These are phyloP conservation scores for Rhadinocentrus ornatus DNA, from an alignment of 2,797 vertebrate species.

Conservation along the genomic window DNA sequence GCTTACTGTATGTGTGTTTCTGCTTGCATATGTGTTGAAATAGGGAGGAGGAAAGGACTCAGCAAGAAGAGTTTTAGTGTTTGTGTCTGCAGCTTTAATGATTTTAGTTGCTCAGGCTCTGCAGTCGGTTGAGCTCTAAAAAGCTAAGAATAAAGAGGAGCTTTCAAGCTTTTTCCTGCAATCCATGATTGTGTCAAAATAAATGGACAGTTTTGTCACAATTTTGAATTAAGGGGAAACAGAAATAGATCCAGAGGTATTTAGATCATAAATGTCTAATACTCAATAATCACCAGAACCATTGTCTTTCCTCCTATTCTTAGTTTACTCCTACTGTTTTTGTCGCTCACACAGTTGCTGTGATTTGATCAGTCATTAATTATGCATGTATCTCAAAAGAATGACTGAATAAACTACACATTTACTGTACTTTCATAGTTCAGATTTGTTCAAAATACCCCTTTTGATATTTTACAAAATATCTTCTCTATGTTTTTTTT, in stretches of 20 bases:
- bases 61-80: conserved; percentile 53
- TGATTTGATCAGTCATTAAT: neutral
- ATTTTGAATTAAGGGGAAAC: neutral
- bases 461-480: conserved; percentile 24
- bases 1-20: conserved; percentile 14
- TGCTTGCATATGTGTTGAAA: conserved; percentile 36
- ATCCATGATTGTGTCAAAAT: neutral
- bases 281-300: neutral
- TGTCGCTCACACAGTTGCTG: neutral
- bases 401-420: conserved; percentile 4
- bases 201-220: neutral
- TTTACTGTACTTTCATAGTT: conserved; percentile 16
- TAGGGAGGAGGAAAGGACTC: conserved; percentile 24
- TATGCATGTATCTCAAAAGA: conserved; percentile 9
- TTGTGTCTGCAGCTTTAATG: conserved; percentile 67
- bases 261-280: neutral
- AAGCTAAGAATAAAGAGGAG: conserved; percentile 4
- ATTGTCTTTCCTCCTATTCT: neutral
- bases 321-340: neutral
- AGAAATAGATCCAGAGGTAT: neutral
- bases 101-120: conserved; percentile 57
- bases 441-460: conserved; percentile 9
- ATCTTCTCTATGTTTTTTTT: conserved; percentile 38
- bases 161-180: neutral
- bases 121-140: conserved; percentile 11